Evolutionary conservation across 2,797 vertebrate species (phyloP).

Genomic region (Semaprochilodus insignis): DNA sequence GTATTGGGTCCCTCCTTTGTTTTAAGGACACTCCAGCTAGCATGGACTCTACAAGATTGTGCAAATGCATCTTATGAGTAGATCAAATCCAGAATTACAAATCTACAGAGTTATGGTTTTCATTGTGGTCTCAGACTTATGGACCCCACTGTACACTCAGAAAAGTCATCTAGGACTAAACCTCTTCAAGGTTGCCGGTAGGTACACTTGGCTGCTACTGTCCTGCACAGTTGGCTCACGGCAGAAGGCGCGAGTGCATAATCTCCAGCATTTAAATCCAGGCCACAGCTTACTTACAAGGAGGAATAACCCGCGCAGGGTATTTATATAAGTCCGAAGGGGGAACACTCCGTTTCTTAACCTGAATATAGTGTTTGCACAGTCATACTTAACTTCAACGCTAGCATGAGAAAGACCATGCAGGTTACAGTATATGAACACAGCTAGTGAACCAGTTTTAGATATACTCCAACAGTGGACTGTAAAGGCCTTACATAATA

Average conservation of each 20-base stretch:
- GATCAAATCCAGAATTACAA: too few relatives aligned
- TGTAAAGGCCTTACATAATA: neutral
- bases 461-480: neutral
- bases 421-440: neutral
- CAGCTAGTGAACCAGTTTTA: neutral
- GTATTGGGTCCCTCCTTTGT: too few relatives aligned
- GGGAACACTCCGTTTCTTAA: constrained; percentile 14
- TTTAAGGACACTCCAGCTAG: too few relatives aligned
- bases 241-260: constrained; percentile 11
- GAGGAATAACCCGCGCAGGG: constrained; percentile 32
- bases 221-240: neutral
- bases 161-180: neutral
- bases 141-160: too few relatives aligned
- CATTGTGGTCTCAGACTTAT: too few relatives aligned
- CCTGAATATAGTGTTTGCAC: constrained; percentile 38
- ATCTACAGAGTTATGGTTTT: too few relatives aligned
- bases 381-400: neutral
- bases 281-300: constrained; percentile 45
- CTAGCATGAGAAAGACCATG: neutral
- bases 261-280: constrained; percentile 47
- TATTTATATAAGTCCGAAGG: constrained; percentile 43
- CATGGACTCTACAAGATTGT: too few relatives aligned
- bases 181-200: neutral
- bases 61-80: too few relatives aligned
- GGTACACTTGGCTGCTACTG: neutral